Evolutionary conservation across 2,113 vertebrate genomes (phyloP).

Genomic region (Aegotheles bennettii): DNA sequence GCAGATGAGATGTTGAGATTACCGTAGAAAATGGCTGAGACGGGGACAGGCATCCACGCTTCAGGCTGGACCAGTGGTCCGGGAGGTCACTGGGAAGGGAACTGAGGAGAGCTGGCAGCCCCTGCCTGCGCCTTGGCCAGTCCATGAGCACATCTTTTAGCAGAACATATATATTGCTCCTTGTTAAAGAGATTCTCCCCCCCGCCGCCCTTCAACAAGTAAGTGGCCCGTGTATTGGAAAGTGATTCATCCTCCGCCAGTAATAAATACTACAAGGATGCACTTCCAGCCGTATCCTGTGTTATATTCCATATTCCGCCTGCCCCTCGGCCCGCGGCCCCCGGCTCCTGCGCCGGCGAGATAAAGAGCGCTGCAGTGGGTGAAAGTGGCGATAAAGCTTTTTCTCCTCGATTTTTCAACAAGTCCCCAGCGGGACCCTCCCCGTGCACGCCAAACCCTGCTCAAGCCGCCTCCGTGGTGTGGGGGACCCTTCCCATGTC

Average conservation of each 20-base stretch:
- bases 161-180: slow-evolving; percentile 19
- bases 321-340: neutral
- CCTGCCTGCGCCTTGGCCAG: slow-evolving; percentile 10
- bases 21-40: neutral
- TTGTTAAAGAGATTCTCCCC: neutral
- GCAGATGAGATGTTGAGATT: neutral
- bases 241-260: slow-evolving; percentile 55
- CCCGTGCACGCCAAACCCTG: neutral
- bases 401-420: neutral
- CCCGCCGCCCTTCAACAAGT: neutral
- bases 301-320: neutral
- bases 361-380: neutral
- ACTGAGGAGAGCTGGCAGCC: neutral
- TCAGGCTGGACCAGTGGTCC: neutral
- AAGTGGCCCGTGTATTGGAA: slow-evolving; percentile 31
- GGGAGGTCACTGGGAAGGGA: neutral
- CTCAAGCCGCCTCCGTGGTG: accelerated
- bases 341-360: neutral
- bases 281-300: slow-evolving; percentile 52
- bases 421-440: too few relatives aligned
- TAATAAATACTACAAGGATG: slow-evolving; percentile 51
- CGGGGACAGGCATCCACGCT: neutral
- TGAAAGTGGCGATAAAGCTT: neutral
- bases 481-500: neutral
- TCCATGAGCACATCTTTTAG: slow-evolving; percentile 15